These are phyloP conservation scores for Branchipolynoe longqiensis DNA, from an alignment of 2,888 invertebrate genomes.

Conservation along the genomic window DNA sequence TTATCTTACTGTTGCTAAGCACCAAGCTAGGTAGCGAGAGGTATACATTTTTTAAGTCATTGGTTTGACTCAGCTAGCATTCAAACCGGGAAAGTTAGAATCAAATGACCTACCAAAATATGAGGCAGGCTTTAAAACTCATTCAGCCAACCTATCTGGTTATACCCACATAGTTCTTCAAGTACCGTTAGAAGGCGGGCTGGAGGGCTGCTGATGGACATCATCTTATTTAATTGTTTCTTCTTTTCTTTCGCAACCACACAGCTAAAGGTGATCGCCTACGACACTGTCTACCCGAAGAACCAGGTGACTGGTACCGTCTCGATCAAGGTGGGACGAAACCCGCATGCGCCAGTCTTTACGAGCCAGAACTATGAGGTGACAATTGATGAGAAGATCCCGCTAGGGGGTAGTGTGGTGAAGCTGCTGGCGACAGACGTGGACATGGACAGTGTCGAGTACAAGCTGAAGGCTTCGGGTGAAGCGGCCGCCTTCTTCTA, in stretches of 20 bases:
- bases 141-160: too few species aligned
- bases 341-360: constrained; percentile 87
- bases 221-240: too few species aligned
- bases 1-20: too few species aligned
- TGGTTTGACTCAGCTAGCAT: too few species aligned
- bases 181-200: too few species aligned
- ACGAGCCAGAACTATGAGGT: constrained; percentile 92
- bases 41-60: too few species aligned
- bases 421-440: constrained; percentile 73
- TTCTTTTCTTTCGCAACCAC: constrained; percentile 1
- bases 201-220: too few species aligned
- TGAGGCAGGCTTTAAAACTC: too few species aligned
- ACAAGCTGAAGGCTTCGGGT: constrained; percentile 57
- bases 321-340: constrained; percentile 72
- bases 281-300: constrained; percentile 73
- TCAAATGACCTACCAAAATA: too few species aligned
- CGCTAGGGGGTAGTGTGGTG: constrained; percentile 70
- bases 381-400: constrained; percentile 90
- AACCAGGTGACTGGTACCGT: constrained; percentile 71
- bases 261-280: constrained; percentile 75
- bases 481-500: constrained; percentile 73
- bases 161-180: too few species aligned
- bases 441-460: constrained; percentile 69
- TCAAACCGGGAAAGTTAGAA: too few species aligned
- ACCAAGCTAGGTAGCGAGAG: too few species aligned